Base-by-base conservation (phyloP, 2,113 vertebrate genomes). In the Platichthys stellatus region DNA sequence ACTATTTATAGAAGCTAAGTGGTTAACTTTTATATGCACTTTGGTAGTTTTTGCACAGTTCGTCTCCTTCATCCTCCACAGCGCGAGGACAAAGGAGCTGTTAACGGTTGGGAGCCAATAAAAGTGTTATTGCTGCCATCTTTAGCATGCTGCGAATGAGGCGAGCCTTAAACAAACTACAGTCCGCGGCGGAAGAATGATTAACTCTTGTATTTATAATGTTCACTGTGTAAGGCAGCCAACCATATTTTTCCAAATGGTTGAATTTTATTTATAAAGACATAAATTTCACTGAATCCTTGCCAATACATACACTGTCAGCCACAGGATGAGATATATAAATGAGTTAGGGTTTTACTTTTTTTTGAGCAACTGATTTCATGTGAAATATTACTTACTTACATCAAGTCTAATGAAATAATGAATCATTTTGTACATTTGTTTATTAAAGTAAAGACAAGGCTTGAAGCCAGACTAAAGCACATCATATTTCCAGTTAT, bases 101-200 rank as follows among this genome's bases (percentile, higher is more conserved):
- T 92, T 94, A 90, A 92, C 90, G 73, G 90, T 83, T 77, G 83
- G 92, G 86, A 85, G 92, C 91, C 88, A 93, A 31, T 95, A 95
- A 95, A 95, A 94, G 2, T 2, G 89, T 94, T 92, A 94, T 92
- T 95, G 91, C 89, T 94, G 91, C 93, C 94, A 94, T 94, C 93
- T 95, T 93, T 93, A 93, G 93, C 93, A 93, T 91, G 89, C 92
- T 94, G 93, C 89, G 94, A 95, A 95, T 89, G 83, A 89, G 78
- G 87, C 68, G 70, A 90, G 91, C 85, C 92, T 95, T 94, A 94
- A 93, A 94, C 93, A 95, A 95, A 94, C 95, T 89, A 87, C 88
- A 86, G 84, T 84, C 93, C 92, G 88, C 85, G 83, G 90, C 72
- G 81, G 86, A 94, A 90, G 92, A 94, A 94, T 94, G 80, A 95